Evolutionary conservation across 1,140 invertebrate genomes (phyloP).

Genomic region (Bombyx mandarina): DNA sequence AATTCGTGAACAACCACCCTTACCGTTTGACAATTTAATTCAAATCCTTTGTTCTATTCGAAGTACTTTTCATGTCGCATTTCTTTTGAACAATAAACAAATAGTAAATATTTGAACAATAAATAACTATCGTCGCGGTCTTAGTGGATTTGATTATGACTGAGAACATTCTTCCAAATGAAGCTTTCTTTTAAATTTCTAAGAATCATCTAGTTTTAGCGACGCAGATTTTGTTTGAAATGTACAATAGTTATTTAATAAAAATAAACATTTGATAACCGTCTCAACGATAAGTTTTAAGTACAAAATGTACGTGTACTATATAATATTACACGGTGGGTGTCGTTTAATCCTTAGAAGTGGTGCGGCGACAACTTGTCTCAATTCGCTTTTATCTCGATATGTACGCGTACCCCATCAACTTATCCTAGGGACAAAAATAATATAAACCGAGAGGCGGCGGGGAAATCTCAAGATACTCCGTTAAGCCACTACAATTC

Average conservation of each 20-base stretch:
- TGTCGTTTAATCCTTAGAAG: constrained; percentile 49
- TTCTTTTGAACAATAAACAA: background rate
- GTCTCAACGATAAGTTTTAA: too few relatives aligned
- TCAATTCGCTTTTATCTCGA: constrained; percentile 61
- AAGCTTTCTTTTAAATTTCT: too few relatives aligned
- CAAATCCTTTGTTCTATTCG: background rate
- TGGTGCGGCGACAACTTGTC: constrained; percentile 45
- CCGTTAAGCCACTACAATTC: constrained; percentile 62
- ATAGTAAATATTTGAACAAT: background rate
- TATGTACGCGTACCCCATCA: constrained; percentile 25
- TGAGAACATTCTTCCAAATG: too few relatives aligned
- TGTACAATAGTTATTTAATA: too few relatives aligned
- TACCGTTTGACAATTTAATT: constrained; percentile 1
- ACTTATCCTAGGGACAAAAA: constrained; percentile 50
- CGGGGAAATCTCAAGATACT: constrained; percentile 43
- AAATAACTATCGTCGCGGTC: too few relatives aligned
- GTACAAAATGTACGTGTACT: too few relatives aligned
- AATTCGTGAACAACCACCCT: constrained; percentile 11
- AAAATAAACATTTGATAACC: too few relatives aligned
- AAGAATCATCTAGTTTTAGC: too few relatives aligned
- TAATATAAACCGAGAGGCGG: constrained; percentile 50
- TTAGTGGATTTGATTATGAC: too few relatives aligned
- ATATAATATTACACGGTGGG: too few relatives aligned
- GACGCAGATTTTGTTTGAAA: too few relatives aligned
- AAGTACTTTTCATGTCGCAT: background rate